Base-by-base conservation (phyloP, 2,797 vertebrate species). In the Novumbra hubbsi region DNA sequence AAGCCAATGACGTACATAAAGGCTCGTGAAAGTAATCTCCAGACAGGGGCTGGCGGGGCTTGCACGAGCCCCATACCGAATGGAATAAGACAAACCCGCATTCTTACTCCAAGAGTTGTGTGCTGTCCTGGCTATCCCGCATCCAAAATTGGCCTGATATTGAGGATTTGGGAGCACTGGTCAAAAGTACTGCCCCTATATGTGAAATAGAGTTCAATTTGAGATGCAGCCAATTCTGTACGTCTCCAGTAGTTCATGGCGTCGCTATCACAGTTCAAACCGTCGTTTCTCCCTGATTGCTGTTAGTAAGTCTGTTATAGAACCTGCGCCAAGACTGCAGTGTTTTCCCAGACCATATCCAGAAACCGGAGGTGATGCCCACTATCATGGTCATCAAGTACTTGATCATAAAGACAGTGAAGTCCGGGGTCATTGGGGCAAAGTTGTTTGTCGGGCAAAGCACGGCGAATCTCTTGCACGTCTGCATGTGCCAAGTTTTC, bases 341-440 rank as follows among this genome's bases (percentile, higher is more conserved):
- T 5, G 98, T 99, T 89, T 99, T 99, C 74, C 98, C 97, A 0
- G 97, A 99, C 97, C 98, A 99, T 89, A 99, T 98, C 98, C 98
- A 99, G 89, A 99, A 99, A 50, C 98, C 97, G 0, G 98, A 99
- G 0, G 98, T 99, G 93, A 99, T 99, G 28, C 98, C 98, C 17
- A 99, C 98, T n/a, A 99, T 99, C 96, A 99, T 98, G 90, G 97
- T 99, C 97, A 98, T 99, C 89, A 99, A 94, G 81, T 99, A 99
- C 86, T 99, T 99, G 85, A 99, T 99, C 96, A 99, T 98, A 88
- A 98, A 99, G 74, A 99, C 97, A 0, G 98, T 98, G 89, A 99
- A 99, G 89, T 99, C 97, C 0, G 98, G 98, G 57, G 95, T 96
- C 96, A 98, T 96, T 78, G 95, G 96, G 55, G 97, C 94, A 75